Base-by-base conservation (phyloP, 2,113 vertebrate genomes). In the Taurulus bubalis region DNA sequence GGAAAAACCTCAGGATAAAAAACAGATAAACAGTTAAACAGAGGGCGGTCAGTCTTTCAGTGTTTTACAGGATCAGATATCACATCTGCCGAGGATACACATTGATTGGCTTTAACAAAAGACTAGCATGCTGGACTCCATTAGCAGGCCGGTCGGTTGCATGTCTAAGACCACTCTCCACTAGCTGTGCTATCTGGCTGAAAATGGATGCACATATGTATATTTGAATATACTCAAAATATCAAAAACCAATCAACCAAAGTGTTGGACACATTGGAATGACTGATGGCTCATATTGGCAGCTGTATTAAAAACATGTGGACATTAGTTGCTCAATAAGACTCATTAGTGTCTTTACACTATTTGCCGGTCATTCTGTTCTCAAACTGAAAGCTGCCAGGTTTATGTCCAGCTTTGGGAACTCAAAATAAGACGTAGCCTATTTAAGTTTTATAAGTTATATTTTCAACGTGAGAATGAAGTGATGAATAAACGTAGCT, bases 81-180 rank as follows among this genome's bases (percentile, higher is more conserved):
- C 92, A 64, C 73, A 87, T 92, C 84, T 87, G 78, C 86, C 77
- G 82, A 88, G 87, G 82, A 85, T 77, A 68, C 64, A 14, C 88
- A 95, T 94, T 0, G 91, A 94, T 93, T 77, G 58, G 78, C 85
- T 84, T 90, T 90, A 91, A 90, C 91, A 88, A 92, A 92, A 87
- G 87, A 90, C 88, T 87, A 58, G 8, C 68, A 68, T 63, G 59
- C 83, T 84, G 30, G 26, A 89, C 87, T 94, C 89, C 91, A 92
- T 93, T 90, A 92, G 80, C 71, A 60, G 63, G 74, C 71, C 26
- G 40, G 30, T 68, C 80, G 86, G 75, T 77, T 80, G 71, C 82
- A 36, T 40, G 51, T 65, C 51, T 24, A 32, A 72, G 11, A 56
- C 22, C 3, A 0, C 18, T 67, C 32, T 49, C 4, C 26, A 26